phyloP scores from a whole-genome alignment of 2,113 vertebrate genomes.

The Athene cunicularia region DNA sequence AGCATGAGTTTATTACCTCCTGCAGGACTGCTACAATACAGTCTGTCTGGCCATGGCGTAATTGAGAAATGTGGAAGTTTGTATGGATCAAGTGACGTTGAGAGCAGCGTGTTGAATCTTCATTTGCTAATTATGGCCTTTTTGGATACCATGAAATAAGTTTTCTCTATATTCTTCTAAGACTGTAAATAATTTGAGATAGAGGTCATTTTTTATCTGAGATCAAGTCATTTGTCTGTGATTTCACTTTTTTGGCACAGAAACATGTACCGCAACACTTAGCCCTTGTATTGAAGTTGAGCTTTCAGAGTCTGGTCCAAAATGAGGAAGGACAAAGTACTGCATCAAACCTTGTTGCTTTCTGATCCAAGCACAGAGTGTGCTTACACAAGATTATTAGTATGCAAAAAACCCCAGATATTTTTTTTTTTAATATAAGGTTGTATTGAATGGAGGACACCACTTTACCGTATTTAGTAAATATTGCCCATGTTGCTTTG shows the following conservation, averaged over 20 bases:
- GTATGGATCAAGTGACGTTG: not conserved
- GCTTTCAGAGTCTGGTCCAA: not conserved
- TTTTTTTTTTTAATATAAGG: not conserved
- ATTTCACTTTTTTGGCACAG: slow-evolving; percentile 12
- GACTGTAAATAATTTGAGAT: not conserved
- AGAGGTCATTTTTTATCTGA: not conserved
- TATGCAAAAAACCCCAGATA: not conserved
- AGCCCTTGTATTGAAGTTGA: not conserved
- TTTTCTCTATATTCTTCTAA: not conserved
- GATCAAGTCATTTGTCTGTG: not conserved
- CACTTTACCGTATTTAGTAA: not conserved
- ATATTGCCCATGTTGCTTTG: not conserved
- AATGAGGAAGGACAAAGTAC: not conserved
- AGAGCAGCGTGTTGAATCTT: not conserved
- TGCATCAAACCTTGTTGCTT: not conserved
- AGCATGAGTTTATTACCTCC: not conserved
- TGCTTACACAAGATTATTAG: not conserved
- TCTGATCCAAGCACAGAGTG: not conserved
- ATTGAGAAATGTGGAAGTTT: not conserved
- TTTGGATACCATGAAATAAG: not conserved
- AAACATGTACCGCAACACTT: not conserved
- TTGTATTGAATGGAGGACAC: not conserved
- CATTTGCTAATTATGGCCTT: not conserved
- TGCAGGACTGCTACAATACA: not conserved
- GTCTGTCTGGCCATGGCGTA: not conserved